Evolutionary conservation across 2,797 vertebrate species (phyloP).

Genomic region (Sciurus vulgaris): DNA sequence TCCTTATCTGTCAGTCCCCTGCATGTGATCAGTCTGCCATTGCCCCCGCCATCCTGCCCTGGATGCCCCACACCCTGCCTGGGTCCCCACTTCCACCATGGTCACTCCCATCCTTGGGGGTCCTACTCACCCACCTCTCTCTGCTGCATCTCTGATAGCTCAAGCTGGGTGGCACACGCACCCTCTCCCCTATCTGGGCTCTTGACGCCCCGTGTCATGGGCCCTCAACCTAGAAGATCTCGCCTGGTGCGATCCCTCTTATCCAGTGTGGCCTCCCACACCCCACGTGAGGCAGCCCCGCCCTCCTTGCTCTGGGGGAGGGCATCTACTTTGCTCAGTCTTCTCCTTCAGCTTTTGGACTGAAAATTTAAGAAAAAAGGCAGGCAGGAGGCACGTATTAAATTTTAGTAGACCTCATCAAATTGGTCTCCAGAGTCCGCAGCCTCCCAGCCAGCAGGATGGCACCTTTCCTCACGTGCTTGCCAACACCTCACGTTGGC

Average conservation of each 20-base stretch:
- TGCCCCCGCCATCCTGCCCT: background rate
- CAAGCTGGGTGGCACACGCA: accelerated
- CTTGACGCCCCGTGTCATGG: accelerated
- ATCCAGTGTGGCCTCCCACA: background rate
- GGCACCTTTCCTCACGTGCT: background rate
- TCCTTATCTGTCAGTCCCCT: background rate
- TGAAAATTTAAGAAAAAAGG: background rate
- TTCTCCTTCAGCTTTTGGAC: background rate
- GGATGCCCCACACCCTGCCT: background rate
- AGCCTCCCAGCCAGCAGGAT: too few species aligned
- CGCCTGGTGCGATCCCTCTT: too few species aligned
- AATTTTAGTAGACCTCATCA: background rate
- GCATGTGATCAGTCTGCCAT: accelerated
- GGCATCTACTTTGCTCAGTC: background rate
- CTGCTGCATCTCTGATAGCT: background rate
- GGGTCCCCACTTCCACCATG: too few species aligned
- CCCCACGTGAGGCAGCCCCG: accelerated
- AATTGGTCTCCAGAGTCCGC: background rate
- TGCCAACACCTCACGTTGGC: background rate
- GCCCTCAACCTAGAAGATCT: accelerated
- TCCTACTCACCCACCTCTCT: too few species aligned
- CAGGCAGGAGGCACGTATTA: background rate
- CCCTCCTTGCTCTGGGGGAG: background rate
- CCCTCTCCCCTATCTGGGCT: background rate
- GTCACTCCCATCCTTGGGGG: accelerated